A percentile compares a stretch with the other conserved stretches of the same genome.
Conservation (phyloP, 2,113 vertebrate species). For the Pao palembangensis region DNA sequence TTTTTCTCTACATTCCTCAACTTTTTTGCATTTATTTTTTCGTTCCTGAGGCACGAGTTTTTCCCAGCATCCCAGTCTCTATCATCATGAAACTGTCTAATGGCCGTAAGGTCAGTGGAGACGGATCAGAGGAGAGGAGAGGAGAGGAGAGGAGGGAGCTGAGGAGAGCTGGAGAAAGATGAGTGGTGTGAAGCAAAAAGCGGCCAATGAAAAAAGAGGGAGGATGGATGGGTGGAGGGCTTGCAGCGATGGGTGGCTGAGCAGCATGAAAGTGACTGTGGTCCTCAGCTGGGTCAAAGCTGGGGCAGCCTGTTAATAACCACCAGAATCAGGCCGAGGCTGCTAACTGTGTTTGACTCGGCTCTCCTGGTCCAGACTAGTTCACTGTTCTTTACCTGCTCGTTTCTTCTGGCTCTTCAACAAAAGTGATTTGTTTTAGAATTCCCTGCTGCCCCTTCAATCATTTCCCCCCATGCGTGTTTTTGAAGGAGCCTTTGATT, state of each 20-base stretch:
- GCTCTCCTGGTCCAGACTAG: not conserved
- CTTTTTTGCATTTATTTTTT: not conserved
- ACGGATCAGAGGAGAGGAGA: constrained; percentile 3
- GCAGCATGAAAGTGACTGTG: constrained; percentile 56
- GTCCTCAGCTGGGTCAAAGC: constrained; percentile 48
- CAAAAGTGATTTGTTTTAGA: no score
- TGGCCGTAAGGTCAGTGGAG: constrained; percentile 22
- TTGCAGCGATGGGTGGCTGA: constrained; percentile 21
- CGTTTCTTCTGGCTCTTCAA: no score
- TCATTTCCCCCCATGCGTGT: no score
- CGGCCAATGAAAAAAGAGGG: not conserved
- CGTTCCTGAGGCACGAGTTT: not conserved
- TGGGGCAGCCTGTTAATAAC: constrained; percentile 49
- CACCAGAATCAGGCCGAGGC: constrained; percentile 5
- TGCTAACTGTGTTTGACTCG: constrained; percentile 21
- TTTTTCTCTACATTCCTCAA: not conserved
- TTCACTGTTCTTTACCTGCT: not conserved
- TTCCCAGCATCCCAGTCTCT: constrained; percentile 6
- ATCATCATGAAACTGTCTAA: constrained; percentile 28
- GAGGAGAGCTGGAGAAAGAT: constrained; percentile 10
- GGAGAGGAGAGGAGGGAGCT: constrained; percentile 8
- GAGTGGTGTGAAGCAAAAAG: constrained; percentile 20
- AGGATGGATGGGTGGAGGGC: constrained; percentile 9
- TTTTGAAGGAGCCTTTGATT: no score
- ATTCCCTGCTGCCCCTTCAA: no score